Conservation (phyloP, 2,888 invertebrate genomes). For the Machimus atricapillus region DNA sequence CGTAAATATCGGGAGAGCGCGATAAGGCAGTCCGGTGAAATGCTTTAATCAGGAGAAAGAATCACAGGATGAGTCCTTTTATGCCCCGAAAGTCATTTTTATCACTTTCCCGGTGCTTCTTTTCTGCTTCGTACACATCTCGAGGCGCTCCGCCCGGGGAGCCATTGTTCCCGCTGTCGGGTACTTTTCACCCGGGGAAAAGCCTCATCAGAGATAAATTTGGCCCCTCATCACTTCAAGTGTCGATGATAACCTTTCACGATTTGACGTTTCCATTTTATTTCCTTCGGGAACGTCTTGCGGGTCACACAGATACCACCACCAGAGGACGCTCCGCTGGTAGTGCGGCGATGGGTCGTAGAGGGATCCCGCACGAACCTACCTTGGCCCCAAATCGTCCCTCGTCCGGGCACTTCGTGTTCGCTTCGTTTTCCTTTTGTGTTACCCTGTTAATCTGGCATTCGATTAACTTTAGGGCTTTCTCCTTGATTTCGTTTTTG, state of each 20-base stretch:
- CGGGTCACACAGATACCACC: slow-evolving; percentile 11
- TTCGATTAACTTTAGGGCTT: slow-evolving; percentile 39
- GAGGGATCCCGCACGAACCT: background rate
- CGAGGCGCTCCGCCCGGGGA: background rate
- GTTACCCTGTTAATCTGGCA: slow-evolving; percentile 39
- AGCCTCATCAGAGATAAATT: slow-evolving; percentile 40
- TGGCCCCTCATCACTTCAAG: slow-evolving; percentile 37
- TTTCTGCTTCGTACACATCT: slow-evolving; percentile 1
- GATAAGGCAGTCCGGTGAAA: slow-evolving; percentile 11
- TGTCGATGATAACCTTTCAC: slow-evolving; percentile 39
- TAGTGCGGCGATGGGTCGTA: background rate
- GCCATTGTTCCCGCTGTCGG: slow-evolving; percentile 32
- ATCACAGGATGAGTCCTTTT: slow-evolving; percentile 33
- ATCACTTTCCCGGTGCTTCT: slow-evolving; percentile 21
- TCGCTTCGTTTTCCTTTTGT: slow-evolving; percentile 28
- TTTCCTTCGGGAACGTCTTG: slow-evolving; percentile 4
- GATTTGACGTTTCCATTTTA: slow-evolving; percentile 38
- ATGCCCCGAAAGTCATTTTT: slow-evolving; percentile 4
- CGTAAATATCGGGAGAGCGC: background rate
- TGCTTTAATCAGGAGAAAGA: slow-evolving; percentile 28
- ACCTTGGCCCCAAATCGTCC: background rate
- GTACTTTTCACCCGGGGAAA: slow-evolving; percentile 26
- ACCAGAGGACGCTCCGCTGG: background rate
- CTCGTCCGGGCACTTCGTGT: background rate
- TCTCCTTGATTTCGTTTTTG: slow-evolving; percentile 38